phyloP scores from a whole-genome alignment of 2,888 invertebrate species.

The Tigriopus californicus region DNA sequence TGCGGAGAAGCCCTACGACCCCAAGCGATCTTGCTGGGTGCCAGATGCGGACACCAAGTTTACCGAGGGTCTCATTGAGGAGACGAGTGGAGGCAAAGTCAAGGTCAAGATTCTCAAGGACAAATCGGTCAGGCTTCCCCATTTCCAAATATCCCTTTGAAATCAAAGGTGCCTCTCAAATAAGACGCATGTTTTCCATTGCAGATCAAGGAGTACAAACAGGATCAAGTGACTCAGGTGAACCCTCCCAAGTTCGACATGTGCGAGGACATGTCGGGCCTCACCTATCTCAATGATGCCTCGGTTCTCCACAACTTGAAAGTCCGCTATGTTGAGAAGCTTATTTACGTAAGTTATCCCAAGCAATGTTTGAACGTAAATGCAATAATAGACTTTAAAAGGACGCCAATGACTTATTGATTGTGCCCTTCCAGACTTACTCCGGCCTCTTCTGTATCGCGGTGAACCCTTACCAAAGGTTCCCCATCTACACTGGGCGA shows the following conservation, averaged over 20 bases:
- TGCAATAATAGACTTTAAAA: neutral
- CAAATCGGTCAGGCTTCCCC: neutral
- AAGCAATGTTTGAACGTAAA: too few relatives aligned
- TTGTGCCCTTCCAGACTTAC: constrained; percentile 55
- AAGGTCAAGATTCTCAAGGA: constrained; percentile 39
- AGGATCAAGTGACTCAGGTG: constrained; percentile 73
- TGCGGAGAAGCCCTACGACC: constrained; percentile 78
- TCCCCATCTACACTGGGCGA: constrained; percentile 92
- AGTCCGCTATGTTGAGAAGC: constrained; percentile 76
- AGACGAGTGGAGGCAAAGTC: constrained; percentile 94
- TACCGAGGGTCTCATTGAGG: constrained; percentile 61
- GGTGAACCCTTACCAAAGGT: constrained; percentile 99
- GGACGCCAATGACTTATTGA: neutral
- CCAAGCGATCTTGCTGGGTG: constrained; percentile 37
- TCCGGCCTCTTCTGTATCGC: constrained; percentile 99
- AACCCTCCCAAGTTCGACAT: constrained; percentile 51
- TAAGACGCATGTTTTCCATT: constrained; percentile 29
- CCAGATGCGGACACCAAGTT: constrained; percentile 35
- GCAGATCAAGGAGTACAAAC: constrained; percentile 61
- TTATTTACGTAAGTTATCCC: constrained; percentile 81
- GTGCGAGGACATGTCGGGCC: constrained; percentile 87
- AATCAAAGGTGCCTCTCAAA: constrained; percentile 3
- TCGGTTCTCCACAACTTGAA: constrained; percentile 84
- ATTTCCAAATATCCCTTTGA: neutral
- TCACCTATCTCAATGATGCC: constrained; percentile 87